A percentile compares a stretch with the other conserved stretches of the same genome.
These are phyloP conservation scores for Corvus cornix DNA, from an alignment of 2,113 vertebrate species.

Conservation along the genomic window DNA sequence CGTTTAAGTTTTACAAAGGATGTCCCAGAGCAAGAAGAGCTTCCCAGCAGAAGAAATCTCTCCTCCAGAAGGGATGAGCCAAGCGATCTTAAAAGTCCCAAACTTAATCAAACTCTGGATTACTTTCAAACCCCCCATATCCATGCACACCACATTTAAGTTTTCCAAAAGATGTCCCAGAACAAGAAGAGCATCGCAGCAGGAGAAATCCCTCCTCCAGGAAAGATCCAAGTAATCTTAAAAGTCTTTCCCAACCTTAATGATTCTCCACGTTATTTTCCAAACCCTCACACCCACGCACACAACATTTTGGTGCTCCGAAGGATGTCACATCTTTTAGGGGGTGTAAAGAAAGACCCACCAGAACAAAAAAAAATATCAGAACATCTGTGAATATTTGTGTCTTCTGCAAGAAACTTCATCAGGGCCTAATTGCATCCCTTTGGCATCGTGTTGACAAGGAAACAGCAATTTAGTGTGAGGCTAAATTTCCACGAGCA, in stretches of 20 bases:
- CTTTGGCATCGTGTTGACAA: background rate
- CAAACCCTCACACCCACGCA: rapidly evolving
- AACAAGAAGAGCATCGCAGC: background rate
- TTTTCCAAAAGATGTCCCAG: background rate
- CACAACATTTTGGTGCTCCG: rapidly evolving
- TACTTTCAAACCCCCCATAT: background rate
- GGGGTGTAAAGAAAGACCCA: background rate
- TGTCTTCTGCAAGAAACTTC: background rate
- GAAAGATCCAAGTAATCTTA: rapidly evolving
- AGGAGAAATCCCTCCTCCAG: background rate
- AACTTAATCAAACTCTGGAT: background rate
- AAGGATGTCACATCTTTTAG: background rate
- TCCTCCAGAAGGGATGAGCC: background rate
- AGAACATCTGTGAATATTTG: background rate
- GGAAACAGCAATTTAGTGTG: background rate
- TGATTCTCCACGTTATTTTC: background rate
- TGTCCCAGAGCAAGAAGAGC: background rate
- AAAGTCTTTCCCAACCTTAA: background rate
- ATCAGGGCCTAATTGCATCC: background rate
- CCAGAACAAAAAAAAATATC: background rate
- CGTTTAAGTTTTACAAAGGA: background rate
- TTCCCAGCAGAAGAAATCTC: background rate
- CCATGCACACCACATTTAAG: background rate
- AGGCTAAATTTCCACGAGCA: background rate
- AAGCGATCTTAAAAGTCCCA: background rate